A percentile compares a stretch with the other conserved stretches of the same genome.
These are phyloP conservation scores for Stenolophus ochropezus DNA, from an alignment of 2,888 invertebrate species.

Conservation along the genomic window DNA sequence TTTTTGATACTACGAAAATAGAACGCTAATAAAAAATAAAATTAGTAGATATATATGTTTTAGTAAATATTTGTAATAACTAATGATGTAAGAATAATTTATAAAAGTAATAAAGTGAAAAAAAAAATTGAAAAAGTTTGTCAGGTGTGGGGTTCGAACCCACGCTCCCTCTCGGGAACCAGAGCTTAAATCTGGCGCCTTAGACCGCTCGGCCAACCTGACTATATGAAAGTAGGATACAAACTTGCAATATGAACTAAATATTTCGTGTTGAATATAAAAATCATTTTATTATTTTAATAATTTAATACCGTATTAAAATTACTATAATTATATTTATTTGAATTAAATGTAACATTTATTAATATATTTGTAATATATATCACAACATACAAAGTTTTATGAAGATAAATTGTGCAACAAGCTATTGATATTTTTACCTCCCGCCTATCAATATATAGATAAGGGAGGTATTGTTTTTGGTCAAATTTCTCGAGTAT, in stretches of 20 bases:
- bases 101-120: not conserved
- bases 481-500: no score
- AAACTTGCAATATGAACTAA: not conserved
- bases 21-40: not conserved
- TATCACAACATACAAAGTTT: no score
- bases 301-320: not conserved
- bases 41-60: not conserved
- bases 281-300: not conserved
- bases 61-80: slow-evolving; percentile 19
- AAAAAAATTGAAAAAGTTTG: slow-evolving; percentile 67
- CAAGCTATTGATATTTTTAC: no score
- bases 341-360: no score
- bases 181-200: slow-evolving; percentile 83
- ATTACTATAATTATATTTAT: no score
- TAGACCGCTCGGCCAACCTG: slow-evolving; percentile 83
- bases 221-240: slow-evolving; percentile 66
- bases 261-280: not conserved
- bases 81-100: not conserved
- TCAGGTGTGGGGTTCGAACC: slow-evolving; percentile 83
- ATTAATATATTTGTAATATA: no score
- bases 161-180: slow-evolving; percentile 81
- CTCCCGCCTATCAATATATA: no score
- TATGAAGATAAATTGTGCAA: no score
- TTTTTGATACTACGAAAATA: not conserved
- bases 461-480: no score